Percentiles rank a stretch among this genome's conserved stretches.
Evolutionary conservation across 1,140 invertebrate genomes (phyloP).

Genomic region (Hycleus phaleratus): DNA sequence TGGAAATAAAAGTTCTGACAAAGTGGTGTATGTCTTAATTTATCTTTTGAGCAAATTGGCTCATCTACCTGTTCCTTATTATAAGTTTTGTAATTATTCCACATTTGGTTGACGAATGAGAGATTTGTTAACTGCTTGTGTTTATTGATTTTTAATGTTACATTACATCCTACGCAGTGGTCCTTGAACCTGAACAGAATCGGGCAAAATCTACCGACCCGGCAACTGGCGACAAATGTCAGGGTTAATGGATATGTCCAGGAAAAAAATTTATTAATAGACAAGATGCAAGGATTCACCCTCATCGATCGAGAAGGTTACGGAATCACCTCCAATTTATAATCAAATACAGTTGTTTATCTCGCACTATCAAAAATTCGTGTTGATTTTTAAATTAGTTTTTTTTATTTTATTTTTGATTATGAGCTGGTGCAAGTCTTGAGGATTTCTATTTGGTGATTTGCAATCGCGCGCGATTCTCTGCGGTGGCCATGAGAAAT

Average conservation of each 20-base stretch:
- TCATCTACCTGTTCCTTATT: too few species aligned
- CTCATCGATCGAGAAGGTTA: too few species aligned
- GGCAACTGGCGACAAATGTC: conserved; percentile 1
- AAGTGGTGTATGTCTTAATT: too few species aligned
- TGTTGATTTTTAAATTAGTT: too few species aligned
- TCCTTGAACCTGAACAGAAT: conserved; percentile 10
- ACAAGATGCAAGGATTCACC: conserved; percentile 5
- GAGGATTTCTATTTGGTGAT: conserved; percentile 24
- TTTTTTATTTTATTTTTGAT: background rate
- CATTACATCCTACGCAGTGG: conserved; percentile 1
- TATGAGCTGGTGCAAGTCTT: conserved; percentile 24
- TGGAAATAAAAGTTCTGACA: too few species aligned
- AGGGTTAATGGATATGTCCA: background rate
- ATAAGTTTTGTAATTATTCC: too few species aligned
- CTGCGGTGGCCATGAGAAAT: conserved; percentile 24
- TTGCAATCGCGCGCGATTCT: background rate
- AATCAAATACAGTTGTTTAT: too few species aligned
- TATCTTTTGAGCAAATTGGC: too few species aligned
- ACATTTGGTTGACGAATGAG: background rate
- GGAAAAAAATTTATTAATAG: too few species aligned
- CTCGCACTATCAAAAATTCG: too few species aligned
- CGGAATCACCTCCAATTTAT: too few species aligned
- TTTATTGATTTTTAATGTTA: conserved; percentile 3
- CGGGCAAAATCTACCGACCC: background rate
- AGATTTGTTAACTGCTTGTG: background rate